phyloP scores from a whole-genome alignment of 2,888 invertebrate genomes.

The Trissolcus japonicus region DNA sequence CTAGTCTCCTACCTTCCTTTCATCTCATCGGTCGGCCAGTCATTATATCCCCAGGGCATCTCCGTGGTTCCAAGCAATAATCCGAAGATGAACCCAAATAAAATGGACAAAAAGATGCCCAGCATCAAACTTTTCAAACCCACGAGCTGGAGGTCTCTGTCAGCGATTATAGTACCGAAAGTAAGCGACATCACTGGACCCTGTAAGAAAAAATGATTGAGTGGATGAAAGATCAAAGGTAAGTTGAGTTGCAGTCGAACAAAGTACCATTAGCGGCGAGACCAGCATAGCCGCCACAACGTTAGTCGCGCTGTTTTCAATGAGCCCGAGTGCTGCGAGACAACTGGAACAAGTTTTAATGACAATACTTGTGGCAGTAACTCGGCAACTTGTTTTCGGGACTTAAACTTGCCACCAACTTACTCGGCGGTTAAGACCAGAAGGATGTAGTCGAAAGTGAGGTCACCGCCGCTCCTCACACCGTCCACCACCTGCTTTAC shows the following conservation, averaged over 20 bases:
- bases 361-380: conserved; percentile 19
- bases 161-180: conserved; percentile 88
- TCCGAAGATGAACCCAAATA: conserved; percentile 89
- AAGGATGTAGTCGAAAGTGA: conserved; percentile 89
- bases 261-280: conserved; percentile 82
- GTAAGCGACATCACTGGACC: conserved; percentile 93
- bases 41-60: conserved; percentile 86
- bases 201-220: conserved; percentile 63
- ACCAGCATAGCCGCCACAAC: conserved; percentile 88
- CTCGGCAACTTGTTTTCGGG: conserved; percentile 6
- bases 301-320: conserved; percentile 89
- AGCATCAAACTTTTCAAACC: conserved; percentile 84
- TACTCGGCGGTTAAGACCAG: conserved; percentile 81
- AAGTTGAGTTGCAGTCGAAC: neutral
- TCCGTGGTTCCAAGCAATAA: conserved; percentile 84
- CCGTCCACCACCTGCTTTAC: conserved; percentile 91
- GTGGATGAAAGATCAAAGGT: neutral
- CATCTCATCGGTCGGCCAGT: conserved; percentile 90
- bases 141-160: conserved; percentile 82
- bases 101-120: conserved; percentile 85
- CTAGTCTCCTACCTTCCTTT: conserved; percentile 79
- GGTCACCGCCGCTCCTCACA: conserved; percentile 84
- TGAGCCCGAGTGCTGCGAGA: conserved; percentile 88
- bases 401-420: conserved; percentile 16
- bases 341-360: conserved; percentile 78